Conservation (phyloP, 2,113 vertebrate genomes). For the Crotalus viridis region DNA sequence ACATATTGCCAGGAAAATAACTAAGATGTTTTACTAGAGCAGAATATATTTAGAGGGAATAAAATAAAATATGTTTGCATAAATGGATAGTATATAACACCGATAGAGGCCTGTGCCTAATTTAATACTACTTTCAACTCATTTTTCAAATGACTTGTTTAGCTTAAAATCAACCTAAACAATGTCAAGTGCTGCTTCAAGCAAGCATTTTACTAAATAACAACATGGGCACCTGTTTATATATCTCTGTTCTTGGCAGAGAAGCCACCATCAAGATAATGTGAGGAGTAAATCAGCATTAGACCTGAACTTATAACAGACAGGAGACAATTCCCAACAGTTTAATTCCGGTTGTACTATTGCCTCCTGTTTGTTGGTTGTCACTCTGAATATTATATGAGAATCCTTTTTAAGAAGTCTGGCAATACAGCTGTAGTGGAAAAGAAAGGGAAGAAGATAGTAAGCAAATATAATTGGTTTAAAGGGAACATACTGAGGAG, state of each 20-base stretch:
- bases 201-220: not conserved
- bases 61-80: not conserved
- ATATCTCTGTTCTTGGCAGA: not conserved
- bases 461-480: not conserved
- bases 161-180: not conserved
- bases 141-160: not conserved
- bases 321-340: not conserved
- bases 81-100: not conserved
- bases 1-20: conserved; percentile 50
- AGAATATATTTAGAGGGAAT: conserved; percentile 26
- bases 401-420: conserved; percentile 32
- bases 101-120: not conserved
- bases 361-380: too few species aligned
- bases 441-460: not conserved
- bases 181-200: not conserved
- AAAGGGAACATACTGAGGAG: not conserved
- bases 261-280: not conserved
- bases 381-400: not conserved
- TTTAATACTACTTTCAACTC: not conserved
- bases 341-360: not conserved
- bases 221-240: not conserved
- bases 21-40: conserved; percentile 50
- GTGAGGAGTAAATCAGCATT: not conserved
- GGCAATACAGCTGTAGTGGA: conserved; percentile 15
- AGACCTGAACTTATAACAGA: not conserved